phyloP scores from a whole-genome alignment of 2,888 invertebrate genomes.

The Brenthis daphne region DNA sequence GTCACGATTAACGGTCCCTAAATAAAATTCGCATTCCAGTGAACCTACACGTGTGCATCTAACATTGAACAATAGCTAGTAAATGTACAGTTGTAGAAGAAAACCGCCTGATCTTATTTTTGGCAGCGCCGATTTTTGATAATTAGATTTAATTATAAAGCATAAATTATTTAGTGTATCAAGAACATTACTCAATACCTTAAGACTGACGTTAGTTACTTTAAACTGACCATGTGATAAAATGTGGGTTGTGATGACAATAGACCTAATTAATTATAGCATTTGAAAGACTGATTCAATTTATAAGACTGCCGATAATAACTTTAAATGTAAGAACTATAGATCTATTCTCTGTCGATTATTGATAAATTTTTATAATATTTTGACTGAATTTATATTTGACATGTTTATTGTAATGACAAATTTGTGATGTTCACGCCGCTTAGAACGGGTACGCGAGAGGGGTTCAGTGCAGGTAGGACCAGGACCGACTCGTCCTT shows the following conservation, averaged over 20 bases:
- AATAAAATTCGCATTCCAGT: constrained; percentile 19
- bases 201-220: constrained; percentile 61
- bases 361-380: constrained; percentile 65
- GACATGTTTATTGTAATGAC: constrained; percentile 55
- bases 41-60: constrained; percentile 9
- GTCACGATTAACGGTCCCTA: constrained; percentile 20
- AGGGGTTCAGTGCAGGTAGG: constrained; percentile 77
- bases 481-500: constrained; percentile 42
- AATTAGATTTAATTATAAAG: constrained; percentile 27
- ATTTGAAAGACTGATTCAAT: constrained; percentile 7
- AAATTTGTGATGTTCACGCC: constrained; percentile 59
- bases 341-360: constrained; percentile 63
- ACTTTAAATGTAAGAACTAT: constrained; percentile 5
- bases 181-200: constrained; percentile 36
- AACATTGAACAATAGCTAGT: neutral
- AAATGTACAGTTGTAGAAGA: neutral
- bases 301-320: constrained; percentile 12
- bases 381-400: constrained; percentile 62
- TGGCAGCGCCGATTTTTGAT: constrained; percentile 5
- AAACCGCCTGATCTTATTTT: neutral
- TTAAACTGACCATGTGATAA: constrained; percentile 2
- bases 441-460: constrained; percentile 76
- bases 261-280: neutral
- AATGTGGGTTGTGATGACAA: constrained; percentile 14
- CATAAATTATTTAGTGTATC: constrained; percentile 37